Percentiles rank a stretch among this genome's conserved stretches.
Conservation (phyloP, 1,140 invertebrate genomes). For the Druon quercuslanigerum region DNA sequence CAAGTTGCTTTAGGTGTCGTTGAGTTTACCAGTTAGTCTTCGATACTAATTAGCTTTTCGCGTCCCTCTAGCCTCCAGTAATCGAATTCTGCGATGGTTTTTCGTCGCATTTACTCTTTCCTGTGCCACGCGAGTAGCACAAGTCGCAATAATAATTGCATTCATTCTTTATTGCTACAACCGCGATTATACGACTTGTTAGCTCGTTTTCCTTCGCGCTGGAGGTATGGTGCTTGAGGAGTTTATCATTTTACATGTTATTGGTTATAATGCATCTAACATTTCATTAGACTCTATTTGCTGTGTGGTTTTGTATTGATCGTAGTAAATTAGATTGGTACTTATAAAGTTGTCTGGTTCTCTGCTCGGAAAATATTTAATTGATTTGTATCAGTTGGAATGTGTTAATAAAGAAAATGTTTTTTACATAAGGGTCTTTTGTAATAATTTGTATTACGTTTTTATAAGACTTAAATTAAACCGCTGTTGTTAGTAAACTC, state of each 20-base stretch:
- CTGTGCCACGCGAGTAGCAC: neutral
- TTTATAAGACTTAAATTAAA: no score
- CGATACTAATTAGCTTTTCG: slow-evolving; percentile 28
- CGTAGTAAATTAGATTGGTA: neutral
- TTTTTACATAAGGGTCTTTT: no score
- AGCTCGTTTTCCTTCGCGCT: slow-evolving; percentile 5
- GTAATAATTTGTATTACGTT: no score
- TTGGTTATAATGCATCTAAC: slow-evolving; percentile 8
- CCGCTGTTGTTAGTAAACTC: no score
- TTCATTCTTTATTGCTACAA: slow-evolving; percentile 7
- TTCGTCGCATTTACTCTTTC: neutral
- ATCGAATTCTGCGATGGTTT: slow-evolving; percentile 5
- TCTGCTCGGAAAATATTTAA: neutral
- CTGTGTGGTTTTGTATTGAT: slow-evolving; percentile 2
- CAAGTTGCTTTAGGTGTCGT: slow-evolving; percentile 10
- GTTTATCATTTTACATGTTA: slow-evolving; percentile 3
- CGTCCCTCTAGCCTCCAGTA: neutral
- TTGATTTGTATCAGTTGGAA: no score
- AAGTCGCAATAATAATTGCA: slow-evolving; percentile 21
- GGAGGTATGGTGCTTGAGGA: neutral
- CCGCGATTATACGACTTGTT: no score
- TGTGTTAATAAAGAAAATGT: no score
- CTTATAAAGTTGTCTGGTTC: neutral
- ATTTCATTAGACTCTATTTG: neutral
- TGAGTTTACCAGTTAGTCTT: neutral